Conservation (phyloP, 2,888 invertebrate species). For the Calameuta filiformis region DNA sequence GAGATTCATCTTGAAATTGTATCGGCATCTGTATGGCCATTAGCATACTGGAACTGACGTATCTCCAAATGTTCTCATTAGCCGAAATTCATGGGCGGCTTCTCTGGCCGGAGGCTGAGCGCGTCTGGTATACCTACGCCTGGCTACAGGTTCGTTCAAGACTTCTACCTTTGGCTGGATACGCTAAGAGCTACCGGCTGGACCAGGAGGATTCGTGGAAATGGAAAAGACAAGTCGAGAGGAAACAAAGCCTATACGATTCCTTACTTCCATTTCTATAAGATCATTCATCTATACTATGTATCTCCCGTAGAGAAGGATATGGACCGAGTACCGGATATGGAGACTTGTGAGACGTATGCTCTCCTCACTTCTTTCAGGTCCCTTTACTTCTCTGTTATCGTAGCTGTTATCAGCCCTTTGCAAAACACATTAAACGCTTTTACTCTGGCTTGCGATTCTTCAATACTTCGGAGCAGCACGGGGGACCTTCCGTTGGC, state of each 20-base stretch:
- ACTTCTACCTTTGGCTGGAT: slow-evolving; percentile 23
- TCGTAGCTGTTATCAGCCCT: slow-evolving; percentile 30
- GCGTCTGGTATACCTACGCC: slow-evolving; percentile 21
- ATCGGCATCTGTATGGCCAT: slow-evolving; percentile 67
- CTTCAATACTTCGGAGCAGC: slow-evolving; percentile 22
- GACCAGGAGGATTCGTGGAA: background rate
- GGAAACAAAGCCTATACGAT: background rate
- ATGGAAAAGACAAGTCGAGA: background rate
- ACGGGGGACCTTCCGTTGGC: background rate
- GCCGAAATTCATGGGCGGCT: slow-evolving; percentile 67
- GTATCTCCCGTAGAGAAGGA: background rate
- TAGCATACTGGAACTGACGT: slow-evolving; percentile 67
- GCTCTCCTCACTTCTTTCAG: background rate
- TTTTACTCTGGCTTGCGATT: slow-evolving; percentile 27
- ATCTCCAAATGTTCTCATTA: slow-evolving; percentile 67
- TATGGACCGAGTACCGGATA: background rate
- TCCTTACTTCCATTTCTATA: background rate
- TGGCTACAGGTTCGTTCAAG: slow-evolving; percentile 41
- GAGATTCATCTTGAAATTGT: slow-evolving; percentile 66
- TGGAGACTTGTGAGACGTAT: background rate
- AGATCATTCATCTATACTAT: background rate
- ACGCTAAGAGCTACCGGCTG: background rate
- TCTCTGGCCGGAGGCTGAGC: slow-evolving; percentile 46
- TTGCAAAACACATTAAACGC: slow-evolving; percentile 36
- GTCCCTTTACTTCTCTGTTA: slow-evolving; percentile 11